Evolutionary conservation across 2,113 vertebrate species (phyloP).

Genomic region (Cebidichthys violaceus): DNA sequence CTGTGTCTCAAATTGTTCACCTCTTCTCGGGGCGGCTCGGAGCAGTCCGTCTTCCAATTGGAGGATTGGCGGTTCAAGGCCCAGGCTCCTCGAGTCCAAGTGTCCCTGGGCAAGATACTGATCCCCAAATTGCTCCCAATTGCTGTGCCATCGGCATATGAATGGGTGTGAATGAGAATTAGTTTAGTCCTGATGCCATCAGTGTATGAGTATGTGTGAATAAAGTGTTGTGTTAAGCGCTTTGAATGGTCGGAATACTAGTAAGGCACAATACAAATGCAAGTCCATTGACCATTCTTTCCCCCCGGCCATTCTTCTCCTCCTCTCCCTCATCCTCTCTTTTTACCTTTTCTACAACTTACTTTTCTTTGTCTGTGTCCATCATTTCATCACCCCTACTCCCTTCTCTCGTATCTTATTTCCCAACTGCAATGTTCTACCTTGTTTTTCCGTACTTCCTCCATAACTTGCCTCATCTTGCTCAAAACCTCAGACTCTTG

Average conservation of each 20-base stretch:
- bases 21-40: neutral
- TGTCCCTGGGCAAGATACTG: too few relatives aligned
- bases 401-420: neutral
- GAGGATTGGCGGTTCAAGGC: too few relatives aligned
- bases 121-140: too few relatives aligned
- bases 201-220: too few relatives aligned
- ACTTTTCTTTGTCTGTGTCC: neutral
- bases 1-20: neutral
- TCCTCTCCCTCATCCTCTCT: neutral
- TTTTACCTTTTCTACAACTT: neutral
- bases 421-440: neutral
- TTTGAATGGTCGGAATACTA: too few relatives aligned
- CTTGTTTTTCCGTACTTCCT: neutral
- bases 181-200: neutral
- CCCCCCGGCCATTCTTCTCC: too few relatives aligned
- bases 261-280: too few relatives aligned
- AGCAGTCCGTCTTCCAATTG: too few relatives aligned
- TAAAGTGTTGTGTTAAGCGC: too few relatives aligned
- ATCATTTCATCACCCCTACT: neutral
- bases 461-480: neutral
- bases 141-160: too few relatives aligned
- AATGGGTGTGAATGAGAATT: neutral
- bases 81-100: too few relatives aligned
- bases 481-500: neutral
- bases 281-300: neutral